Evolutionary conservation across 2,797 vertebrate species (phyloP).

Genomic region (Gambelia wislizenii): DNA sequence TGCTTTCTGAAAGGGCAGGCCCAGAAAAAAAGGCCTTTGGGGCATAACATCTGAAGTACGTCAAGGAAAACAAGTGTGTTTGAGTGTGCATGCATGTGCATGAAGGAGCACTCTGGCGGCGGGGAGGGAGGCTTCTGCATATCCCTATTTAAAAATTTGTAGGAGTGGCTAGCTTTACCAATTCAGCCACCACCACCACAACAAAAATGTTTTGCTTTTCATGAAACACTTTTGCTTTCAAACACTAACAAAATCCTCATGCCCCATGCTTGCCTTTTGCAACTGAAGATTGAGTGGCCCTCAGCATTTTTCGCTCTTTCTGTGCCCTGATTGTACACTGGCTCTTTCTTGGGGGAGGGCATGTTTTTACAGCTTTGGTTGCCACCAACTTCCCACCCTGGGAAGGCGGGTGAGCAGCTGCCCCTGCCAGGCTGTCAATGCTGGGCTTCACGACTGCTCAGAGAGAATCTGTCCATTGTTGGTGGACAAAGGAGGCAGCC

Average conservation of each 20-base stretch:
- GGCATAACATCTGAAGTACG: background rate
- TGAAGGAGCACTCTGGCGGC: background rate
- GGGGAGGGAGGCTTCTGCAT: background rate
- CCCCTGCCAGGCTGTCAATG: conserved; percentile 31
- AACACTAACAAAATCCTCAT: background rate
- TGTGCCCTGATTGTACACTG: conserved; percentile 12
- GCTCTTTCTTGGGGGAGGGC: conserved; percentile 22
- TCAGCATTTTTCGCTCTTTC: background rate
- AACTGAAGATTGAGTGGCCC: background rate
- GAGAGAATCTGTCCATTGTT: conserved; percentile 35
- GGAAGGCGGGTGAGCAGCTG: conserved; percentile 46
- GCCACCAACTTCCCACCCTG: conserved; percentile 12
- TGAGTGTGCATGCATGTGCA: background rate
- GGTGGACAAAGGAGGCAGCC: background rate
- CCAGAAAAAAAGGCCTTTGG: no score
- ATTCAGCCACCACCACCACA: background rate
- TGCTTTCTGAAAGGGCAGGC: no score
- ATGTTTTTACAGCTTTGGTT: conserved; percentile 10
- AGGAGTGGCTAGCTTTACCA: background rate
- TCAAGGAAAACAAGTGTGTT: background rate
- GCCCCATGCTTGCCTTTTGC: background rate
- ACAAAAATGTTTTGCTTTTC: no score
- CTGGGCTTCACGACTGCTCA: conserved; percentile 36
- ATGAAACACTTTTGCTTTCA: background rate
- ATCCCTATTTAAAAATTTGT: background rate